phyloP scores from a whole-genome alignment of 2,888 invertebrate species.

The Nomada fabriciana region DNA sequence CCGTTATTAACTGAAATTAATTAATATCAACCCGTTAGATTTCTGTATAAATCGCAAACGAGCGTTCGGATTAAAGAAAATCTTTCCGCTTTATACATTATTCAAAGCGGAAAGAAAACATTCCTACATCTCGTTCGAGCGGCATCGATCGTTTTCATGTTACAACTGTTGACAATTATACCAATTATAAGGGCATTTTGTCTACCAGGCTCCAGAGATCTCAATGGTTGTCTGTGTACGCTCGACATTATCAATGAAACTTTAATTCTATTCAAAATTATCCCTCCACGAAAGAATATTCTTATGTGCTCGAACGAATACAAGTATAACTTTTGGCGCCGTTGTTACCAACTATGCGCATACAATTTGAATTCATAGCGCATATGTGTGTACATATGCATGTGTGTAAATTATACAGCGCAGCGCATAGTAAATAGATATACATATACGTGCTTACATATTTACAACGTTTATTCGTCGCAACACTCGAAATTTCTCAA shows the following conservation, averaged over 20 bases:
- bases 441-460: too few relatives aligned
- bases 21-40: slow-evolving; percentile 1
- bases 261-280: background rate
- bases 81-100: background rate
- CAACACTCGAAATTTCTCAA: too few relatives aligned
- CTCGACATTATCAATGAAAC: slow-evolving; percentile 74
- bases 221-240: slow-evolving; percentile 77
- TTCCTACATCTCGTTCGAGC: slow-evolving; percentile 75
- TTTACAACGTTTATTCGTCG: too few relatives aligned
- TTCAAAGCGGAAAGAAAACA: background rate
- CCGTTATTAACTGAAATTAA: slow-evolving; percentile 71
- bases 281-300: background rate
- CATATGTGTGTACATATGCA: background rate
- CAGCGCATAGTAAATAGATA: too few relatives aligned
- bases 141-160: slow-evolving; percentile 77
- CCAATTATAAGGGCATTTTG: slow-evolving; percentile 81
- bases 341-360: slow-evolving; percentile 10
- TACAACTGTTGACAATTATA: slow-evolving; percentile 78
- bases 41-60: background rate
- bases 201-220: slow-evolving; percentile 73
- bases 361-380: slow-evolving; percentile 9
- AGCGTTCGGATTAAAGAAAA: background rate
- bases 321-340: slow-evolving; percentile 28
- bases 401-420: too few relatives aligned
- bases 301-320: background rate